Evolutionary conservation across 2,113 vertebrate genomes (phyloP).

Genomic region (Chionomys nivalis): DNA sequence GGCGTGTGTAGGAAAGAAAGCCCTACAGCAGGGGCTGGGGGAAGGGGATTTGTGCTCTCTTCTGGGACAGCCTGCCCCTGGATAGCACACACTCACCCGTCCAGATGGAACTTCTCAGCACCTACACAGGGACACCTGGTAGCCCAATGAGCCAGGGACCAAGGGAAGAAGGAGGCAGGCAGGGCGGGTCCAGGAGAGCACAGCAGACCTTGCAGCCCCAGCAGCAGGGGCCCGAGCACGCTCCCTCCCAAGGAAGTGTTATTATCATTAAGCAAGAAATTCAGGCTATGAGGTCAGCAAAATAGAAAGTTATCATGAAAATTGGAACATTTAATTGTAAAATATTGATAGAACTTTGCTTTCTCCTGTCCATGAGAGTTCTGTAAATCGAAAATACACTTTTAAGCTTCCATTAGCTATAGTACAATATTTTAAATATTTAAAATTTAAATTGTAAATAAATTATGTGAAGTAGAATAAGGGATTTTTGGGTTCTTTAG

Average conservation of each 20-base stretch:
- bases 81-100: no score
- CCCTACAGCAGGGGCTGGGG: no score
- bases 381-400: background rate
- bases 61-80: no score
- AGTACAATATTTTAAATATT: slow-evolving; percentile 18
- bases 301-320: background rate
- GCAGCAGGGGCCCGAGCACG: no score
- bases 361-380: background rate
- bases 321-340: background rate
- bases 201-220: no score
- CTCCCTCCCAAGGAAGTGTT: background rate
- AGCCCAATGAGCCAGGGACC: no score
- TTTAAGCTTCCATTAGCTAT: background rate
- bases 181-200: no score
- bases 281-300: background rate
- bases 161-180: no score
- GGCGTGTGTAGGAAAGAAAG: no score
- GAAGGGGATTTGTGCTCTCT: no score
- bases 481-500: background rate
- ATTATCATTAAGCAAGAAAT: background rate
- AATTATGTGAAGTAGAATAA: background rate
- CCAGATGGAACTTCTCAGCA: no score
- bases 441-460: background rate
- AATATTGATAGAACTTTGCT: background rate
- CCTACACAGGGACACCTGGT: no score